phyloP scores from a whole-genome alignment of 1,140 invertebrate genomes.

The Agrypnia vestita region DNA sequence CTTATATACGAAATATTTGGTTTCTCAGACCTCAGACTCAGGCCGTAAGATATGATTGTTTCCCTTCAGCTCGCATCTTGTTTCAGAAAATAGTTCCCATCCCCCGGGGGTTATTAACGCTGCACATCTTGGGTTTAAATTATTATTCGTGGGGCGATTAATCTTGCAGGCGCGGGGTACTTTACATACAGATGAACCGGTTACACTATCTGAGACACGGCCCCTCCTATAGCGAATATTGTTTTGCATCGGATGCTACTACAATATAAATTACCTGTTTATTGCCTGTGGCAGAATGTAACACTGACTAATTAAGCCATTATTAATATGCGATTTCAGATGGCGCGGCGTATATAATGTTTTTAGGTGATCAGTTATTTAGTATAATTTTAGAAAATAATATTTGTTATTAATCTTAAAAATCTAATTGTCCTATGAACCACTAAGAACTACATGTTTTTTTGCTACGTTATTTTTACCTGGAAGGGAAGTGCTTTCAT shows the following conservation, averaged over 20 bases:
- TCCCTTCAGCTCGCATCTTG: not conserved
- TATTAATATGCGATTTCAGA: not conserved
- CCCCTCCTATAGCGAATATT: constrained; percentile 18
- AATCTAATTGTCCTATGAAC: too few species aligned
- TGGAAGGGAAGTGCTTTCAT: too few species aligned
- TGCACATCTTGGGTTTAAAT: constrained; percentile 47
- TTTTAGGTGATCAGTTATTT: too few species aligned
- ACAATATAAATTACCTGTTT: constrained; percentile 48
- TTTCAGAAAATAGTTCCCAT: constrained; percentile 3
- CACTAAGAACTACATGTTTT: too few species aligned
- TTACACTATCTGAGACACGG: constrained; percentile 18
- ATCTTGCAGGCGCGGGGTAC: constrained; percentile 51
- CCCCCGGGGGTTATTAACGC: constrained; percentile 54
- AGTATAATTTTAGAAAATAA: too few species aligned
- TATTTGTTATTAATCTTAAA: too few species aligned
- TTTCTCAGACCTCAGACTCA: not conserved
- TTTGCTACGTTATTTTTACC: too few species aligned
- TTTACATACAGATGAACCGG: constrained; percentile 60
- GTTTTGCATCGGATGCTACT: constrained; percentile 45
- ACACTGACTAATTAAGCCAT: constrained; percentile 38
- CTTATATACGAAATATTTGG: not conserved
- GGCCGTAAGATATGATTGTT: not conserved
- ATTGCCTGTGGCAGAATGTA: constrained; percentile 37
- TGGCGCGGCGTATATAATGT: not conserved
- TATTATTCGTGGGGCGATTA: constrained; percentile 56